Evolutionary conservation across 2,797 vertebrate genomes (phyloP).

Genomic region (Buceros bicornis): DNA sequence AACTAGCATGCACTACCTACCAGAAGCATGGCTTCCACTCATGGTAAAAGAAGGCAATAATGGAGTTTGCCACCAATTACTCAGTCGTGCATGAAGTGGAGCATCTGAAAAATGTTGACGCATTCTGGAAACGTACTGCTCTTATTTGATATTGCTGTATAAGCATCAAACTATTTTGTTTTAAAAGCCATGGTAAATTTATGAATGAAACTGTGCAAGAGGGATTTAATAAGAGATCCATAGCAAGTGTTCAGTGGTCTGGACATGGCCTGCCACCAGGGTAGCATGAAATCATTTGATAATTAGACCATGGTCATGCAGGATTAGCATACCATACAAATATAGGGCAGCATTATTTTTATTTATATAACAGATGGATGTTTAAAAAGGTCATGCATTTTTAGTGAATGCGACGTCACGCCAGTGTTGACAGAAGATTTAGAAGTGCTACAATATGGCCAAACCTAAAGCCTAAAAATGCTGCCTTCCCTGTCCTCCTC

Average conservation of each 20-base stretch:
- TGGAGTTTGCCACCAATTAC: not conserved
- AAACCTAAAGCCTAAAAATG: conserved; percentile 26
- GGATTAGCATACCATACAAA: conserved; percentile 77
- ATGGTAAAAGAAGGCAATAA: not conserved
- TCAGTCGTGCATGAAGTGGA: not conserved
- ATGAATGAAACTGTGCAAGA: conserved; percentile 77
- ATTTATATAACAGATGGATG: conserved; percentile 78
- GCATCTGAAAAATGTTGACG: conserved; percentile 45
- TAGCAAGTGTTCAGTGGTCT: conserved; percentile 79
- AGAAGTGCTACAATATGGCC: conserved; percentile 38
- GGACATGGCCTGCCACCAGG: conserved; percentile 67
- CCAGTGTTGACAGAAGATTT: conserved; percentile 76
- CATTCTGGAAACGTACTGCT: conserved; percentile 67
- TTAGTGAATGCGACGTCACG: conserved; percentile 54
- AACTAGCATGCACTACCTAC: accelerated
- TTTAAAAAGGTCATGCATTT: conserved; percentile 30
- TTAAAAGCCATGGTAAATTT: conserved; percentile 80
- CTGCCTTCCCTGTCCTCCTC: not conserved
- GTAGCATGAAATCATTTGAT: conserved; percentile 80
- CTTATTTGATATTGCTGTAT: conserved; percentile 78
- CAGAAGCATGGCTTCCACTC: not conserved
- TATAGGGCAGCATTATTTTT: conserved; percentile 74
- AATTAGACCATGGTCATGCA: conserved; percentile 65
- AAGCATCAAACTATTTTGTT: conserved; percentile 80
- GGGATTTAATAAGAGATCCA: conserved; percentile 72